Percentiles rank a stretch among this genome's conserved stretches.
These are phyloP conservation scores for Germaria angustata DNA, from an alignment of 2,888 invertebrate species.

Conservation along the genomic window DNA sequence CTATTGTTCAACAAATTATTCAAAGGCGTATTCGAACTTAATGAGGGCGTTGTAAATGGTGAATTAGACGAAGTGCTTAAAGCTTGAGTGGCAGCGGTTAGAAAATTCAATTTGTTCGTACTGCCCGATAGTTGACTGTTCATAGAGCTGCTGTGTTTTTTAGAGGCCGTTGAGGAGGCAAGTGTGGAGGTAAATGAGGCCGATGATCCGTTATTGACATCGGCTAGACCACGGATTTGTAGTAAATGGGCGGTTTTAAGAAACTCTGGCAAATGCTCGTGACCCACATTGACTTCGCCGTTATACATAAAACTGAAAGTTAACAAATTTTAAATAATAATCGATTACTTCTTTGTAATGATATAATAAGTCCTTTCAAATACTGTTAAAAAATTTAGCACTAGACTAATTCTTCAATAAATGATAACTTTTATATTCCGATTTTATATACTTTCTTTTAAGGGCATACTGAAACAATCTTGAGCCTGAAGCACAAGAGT, in stretches of 20 bases:
- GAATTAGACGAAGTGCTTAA: conserved; percentile 70
- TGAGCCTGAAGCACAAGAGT: no score
- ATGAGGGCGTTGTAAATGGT: conserved; percentile 71
- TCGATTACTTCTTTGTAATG: no score
- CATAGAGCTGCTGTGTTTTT: conserved; percentile 70
- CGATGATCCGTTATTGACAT: conserved; percentile 82
- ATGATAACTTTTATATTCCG: no score
- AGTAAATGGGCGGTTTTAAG: conserved; percentile 92
- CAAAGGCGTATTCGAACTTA: conserved; percentile 71
- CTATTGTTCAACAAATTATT: conserved; percentile 56
- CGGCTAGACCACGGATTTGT: conserved; percentile 92
- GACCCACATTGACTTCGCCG: conserved; percentile 93
- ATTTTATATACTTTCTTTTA: no score
- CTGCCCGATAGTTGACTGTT: conserved; percentile 68
- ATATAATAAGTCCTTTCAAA: no score
- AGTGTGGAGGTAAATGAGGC: conserved; percentile 70
- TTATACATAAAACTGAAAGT: conserved; percentile 91
- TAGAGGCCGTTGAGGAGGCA: conserved; percentile 71
- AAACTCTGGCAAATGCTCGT: conserved; percentile 92
- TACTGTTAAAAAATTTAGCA: no score
- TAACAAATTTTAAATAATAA: not conserved
- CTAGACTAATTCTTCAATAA: no score
- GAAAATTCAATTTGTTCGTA: conserved; percentile 70
- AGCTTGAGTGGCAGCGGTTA: conserved; percentile 72
- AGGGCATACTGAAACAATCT: no score